Conservation (phyloP, 2,113 vertebrate genomes). For the Sapajus apella region DNA sequence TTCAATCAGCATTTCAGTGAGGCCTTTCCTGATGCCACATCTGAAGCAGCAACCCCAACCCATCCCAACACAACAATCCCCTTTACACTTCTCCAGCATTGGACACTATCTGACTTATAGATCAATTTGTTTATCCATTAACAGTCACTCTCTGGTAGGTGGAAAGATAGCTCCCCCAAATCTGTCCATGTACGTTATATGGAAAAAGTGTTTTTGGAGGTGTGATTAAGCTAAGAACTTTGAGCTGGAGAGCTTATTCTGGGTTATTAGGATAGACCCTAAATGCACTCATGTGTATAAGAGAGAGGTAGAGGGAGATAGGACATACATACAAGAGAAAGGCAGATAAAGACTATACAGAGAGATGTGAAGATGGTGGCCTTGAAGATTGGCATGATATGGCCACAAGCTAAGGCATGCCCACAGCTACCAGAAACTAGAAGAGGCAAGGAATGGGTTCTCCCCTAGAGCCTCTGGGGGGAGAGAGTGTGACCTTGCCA, state of each 20-base stretch:
- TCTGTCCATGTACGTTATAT: neutral
- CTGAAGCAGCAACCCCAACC: neutral
- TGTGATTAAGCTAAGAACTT: neutral
- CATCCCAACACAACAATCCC: fast-evolving
- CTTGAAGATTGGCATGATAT: neutral
- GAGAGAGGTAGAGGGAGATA: neutral
- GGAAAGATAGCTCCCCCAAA: neutral
- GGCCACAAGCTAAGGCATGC: neutral
- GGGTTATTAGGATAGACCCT: neutral
- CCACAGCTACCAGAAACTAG: neutral
- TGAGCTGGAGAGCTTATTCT: neutral
- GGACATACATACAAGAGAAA: neutral
- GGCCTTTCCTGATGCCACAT: neutral
- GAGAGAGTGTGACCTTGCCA: neutral
- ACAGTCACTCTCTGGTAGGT: neutral
- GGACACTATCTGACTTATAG: neutral
- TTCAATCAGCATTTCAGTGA: neutral
- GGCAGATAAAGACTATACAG: neutral
- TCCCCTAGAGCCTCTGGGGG: neutral
- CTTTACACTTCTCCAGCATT: neutral
- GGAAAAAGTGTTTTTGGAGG: neutral
- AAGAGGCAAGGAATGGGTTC: neutral
- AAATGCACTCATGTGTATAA: neutral
- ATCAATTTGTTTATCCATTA: neutral
- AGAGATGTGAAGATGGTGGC: neutral